phyloP scores from a whole-genome alignment of 2,797 vertebrate genomes.

The Pangasius mekongensis region DNA sequence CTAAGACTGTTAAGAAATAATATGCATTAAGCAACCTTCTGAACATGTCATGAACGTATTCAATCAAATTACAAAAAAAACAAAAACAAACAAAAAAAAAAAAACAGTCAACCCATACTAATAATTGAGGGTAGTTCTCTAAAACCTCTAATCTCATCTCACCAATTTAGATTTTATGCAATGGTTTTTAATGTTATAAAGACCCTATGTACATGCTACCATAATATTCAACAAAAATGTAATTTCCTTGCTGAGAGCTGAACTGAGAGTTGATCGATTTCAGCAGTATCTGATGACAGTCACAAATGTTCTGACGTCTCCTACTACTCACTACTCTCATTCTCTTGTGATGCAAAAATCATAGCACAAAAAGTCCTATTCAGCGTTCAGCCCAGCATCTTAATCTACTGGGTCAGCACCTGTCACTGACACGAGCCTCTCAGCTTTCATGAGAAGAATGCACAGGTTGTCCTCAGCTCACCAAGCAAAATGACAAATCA shows the following conservation, averaged over 20 bases:
- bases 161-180: not conserved
- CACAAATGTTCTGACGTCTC: not conserved
- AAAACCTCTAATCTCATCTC: not conserved
- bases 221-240: not conserved
- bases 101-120: not conserved
- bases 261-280: not conserved
- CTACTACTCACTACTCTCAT: not conserved
- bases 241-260: not conserved
- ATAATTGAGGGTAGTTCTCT: not conserved
- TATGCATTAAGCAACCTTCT: not conserved
- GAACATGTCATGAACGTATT: not conserved
- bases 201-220: not conserved
- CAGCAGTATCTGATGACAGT: not conserved
- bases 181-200: not conserved
- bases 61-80: too few species aligned
- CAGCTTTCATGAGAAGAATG: slow-evolving; percentile 42
- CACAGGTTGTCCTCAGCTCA: slow-evolving; percentile 40
- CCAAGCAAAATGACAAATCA: slow-evolving; percentile 41
- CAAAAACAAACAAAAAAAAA: not conserved
- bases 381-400: slow-evolving; percentile 20
- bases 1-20: not conserved
- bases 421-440: slow-evolving; percentile 46
- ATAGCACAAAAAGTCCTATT: not conserved
- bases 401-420: slow-evolving; percentile 38
- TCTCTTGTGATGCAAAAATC: not conserved